These are phyloP conservation scores for Eupeodes latifasciatus DNA, from an alignment of 2,888 invertebrate species.

Conservation along the genomic window DNA sequence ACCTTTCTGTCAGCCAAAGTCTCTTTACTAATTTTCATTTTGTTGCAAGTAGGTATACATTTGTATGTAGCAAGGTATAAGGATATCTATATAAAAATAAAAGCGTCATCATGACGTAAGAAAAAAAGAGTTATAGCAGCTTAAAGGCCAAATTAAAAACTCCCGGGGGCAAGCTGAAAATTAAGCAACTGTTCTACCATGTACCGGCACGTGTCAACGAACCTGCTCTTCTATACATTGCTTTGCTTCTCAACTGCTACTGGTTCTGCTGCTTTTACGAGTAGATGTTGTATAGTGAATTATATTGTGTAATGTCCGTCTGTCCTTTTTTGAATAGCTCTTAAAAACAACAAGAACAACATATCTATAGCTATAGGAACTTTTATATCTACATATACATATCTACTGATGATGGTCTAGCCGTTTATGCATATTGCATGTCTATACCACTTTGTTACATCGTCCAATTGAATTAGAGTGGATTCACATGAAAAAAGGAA, in stretches of 20 bases:
- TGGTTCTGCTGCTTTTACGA: slow-evolving; percentile 17
- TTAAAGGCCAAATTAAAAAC: slow-evolving; percentile 41
- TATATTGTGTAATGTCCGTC: slow-evolving; percentile 21
- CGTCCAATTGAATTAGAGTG: slow-evolving; percentile 76
- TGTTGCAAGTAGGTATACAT: not conserved
- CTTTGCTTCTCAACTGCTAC: not conserved
- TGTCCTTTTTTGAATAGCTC: not conserved
- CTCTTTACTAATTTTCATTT: slow-evolving; percentile 58
- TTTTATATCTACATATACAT: too few species aligned
- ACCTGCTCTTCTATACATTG: slow-evolving; percentile 23
- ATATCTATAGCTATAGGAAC: not conserved
- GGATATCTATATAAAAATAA: not conserved
- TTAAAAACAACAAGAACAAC: slow-evolving; percentile 23
- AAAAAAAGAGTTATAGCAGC: slow-evolving; percentile 11
- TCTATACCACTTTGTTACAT: slow-evolving; percentile 66
- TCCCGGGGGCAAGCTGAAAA: slow-evolving; percentile 58
- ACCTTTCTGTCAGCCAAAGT: slow-evolving; percentile 45
- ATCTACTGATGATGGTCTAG: slow-evolving; percentile 21
- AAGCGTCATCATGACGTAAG: slow-evolving; percentile 3
- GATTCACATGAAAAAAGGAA: slow-evolving; percentile 37
- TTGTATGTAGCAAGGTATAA: too few species aligned
- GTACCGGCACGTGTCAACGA: slow-evolving; percentile 72
- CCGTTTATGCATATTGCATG: slow-evolving; percentile 60
- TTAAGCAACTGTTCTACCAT: slow-evolving; percentile 67
- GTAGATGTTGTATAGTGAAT: not conserved